A percentile compares a stretch with the other conserved stretches of the same genome.
These are phyloP conservation scores for Heptranchias perlo DNA, from an alignment of 2,113 vertebrate genomes.

Conservation along the genomic window DNA sequence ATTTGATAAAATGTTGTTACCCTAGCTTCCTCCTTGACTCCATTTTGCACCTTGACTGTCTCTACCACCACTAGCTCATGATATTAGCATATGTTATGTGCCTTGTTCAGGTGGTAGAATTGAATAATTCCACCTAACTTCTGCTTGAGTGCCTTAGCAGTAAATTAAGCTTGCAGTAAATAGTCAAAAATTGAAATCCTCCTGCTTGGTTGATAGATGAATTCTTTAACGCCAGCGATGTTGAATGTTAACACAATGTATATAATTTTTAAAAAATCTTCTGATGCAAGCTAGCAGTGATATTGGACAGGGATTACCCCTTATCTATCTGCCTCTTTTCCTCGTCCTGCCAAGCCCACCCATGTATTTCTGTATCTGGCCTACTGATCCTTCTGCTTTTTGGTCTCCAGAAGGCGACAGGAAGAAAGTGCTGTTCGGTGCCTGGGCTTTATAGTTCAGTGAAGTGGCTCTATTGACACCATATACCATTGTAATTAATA, in stretches of 20 bases:
- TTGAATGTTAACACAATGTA: not conserved
- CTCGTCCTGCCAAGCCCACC: not conserved
- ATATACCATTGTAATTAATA: not conserved
- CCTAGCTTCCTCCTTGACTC: not conserved
- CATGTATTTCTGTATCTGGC: not conserved
- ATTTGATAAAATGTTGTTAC: not conserved
- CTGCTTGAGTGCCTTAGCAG: not conserved
- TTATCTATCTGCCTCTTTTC: not conserved
- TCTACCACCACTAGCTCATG: not conserved
- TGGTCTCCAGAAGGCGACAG: not conserved
- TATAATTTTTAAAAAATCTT: not conserved
- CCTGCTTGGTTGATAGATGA: not conserved
- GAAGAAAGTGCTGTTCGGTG: not conserved
- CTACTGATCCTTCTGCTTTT: not conserved
- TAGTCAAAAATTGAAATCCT: not conserved
- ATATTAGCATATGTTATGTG: not conserved
- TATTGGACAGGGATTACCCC: not conserved
- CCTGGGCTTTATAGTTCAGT: not conserved
- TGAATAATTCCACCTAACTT: not conserved
- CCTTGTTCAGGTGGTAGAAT: not conserved
- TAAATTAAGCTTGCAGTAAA: not conserved
- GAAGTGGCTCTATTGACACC: not conserved
- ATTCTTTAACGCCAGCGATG: not conserved
- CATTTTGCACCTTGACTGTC: not conserved
- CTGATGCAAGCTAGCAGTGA: not conserved